phyloP scores from a whole-genome alignment of 2,797 vertebrate genomes.

The Chlorospingus semifuscus region DNA sequence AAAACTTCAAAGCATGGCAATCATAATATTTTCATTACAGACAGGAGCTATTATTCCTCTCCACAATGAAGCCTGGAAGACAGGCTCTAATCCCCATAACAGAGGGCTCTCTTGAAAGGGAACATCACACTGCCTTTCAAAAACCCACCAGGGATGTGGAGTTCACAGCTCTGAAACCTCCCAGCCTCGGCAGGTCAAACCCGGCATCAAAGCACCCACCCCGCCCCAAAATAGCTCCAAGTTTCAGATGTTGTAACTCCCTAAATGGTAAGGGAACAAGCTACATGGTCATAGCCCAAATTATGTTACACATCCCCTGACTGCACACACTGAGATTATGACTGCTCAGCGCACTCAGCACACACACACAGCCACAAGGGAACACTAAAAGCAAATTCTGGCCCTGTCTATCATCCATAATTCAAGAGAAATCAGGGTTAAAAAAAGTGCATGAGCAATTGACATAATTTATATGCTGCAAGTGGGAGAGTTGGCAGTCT shows the following conservation, averaged over 20 bases:
- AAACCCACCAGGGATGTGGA: not conserved
- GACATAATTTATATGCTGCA: constrained; percentile 79
- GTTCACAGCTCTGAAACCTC: not conserved
- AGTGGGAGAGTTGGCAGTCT: constrained; percentile 73
- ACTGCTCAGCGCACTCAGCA: constrained; percentile 72
- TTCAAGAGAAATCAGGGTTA: constrained; percentile 90
- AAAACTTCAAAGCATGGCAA: not conserved
- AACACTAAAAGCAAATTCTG: constrained; percentile 86
- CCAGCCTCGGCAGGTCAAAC: not conserved
- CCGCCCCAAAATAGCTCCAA: not conserved
- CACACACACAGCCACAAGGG: constrained; percentile 72
- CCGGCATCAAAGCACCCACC: not conserved
- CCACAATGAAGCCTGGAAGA: not conserved
- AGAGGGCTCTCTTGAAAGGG: not conserved
- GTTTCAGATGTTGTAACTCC: not conserved
- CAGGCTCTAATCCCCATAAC: not conserved
- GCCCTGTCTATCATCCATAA: constrained; percentile 89
- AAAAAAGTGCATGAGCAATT: constrained; percentile 83
- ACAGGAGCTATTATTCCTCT: not conserved
- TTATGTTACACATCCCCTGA: constrained; percentile 63
- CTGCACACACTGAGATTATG: constrained; percentile 76
- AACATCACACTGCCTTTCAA: not conserved
- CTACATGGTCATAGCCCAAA: constrained; percentile 56
- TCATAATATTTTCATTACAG: not conserved
- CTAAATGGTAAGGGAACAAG: constrained; percentile 32